Conservation (phyloP, 2,888 invertebrate species). For the Cryptus viduatorius region DNA sequence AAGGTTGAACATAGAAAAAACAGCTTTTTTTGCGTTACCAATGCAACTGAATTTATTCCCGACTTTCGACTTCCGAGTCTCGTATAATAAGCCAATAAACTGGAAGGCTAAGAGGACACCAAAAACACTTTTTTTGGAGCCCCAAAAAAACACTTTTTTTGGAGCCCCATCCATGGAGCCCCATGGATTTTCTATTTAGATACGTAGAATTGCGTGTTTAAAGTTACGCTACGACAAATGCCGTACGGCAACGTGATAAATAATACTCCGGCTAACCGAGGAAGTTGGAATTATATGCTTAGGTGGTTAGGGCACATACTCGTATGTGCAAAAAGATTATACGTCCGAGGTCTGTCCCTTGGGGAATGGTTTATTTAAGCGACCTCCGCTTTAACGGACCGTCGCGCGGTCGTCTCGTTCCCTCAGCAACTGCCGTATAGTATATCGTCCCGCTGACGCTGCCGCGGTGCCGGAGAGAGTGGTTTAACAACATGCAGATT, state of each 20-base stretch:
- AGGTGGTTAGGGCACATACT: slow-evolving; percentile 9
- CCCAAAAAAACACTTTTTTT: too few species aligned
- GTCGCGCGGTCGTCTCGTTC: slow-evolving; percentile 62
- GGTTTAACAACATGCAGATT: slow-evolving; percentile 79
- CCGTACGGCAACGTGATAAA: background rate
- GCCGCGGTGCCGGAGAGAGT: slow-evolving; percentile 60
- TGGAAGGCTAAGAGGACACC: too few species aligned
- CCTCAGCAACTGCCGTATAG: slow-evolving; percentile 16
- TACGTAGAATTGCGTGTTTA: background rate
- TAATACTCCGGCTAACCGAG: background rate
- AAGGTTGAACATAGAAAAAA: too few species aligned
- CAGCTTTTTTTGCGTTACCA: too few species aligned
- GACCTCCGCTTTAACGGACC: slow-evolving; percentile 75
- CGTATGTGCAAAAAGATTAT: slow-evolving; percentile 26
- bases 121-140: background rate
- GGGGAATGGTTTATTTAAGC: slow-evolving; percentile 77
- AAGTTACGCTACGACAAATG: background rate
- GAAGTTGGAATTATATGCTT: slow-evolving; percentile 12
- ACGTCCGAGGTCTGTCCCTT: slow-evolving; percentile 55
- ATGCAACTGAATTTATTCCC: too few species aligned
- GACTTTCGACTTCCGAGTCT: too few species aligned
- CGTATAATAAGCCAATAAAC: too few species aligned
- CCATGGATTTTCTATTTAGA: too few species aligned
- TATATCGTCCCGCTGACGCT: slow-evolving; percentile 41
- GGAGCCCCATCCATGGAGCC: too few species aligned